A percentile compares a stretch with the other conserved stretches of the same genome.
Conservation (phyloP, 92 coral and sea anemone species). For the Epizoanthus ramosus region DNA sequence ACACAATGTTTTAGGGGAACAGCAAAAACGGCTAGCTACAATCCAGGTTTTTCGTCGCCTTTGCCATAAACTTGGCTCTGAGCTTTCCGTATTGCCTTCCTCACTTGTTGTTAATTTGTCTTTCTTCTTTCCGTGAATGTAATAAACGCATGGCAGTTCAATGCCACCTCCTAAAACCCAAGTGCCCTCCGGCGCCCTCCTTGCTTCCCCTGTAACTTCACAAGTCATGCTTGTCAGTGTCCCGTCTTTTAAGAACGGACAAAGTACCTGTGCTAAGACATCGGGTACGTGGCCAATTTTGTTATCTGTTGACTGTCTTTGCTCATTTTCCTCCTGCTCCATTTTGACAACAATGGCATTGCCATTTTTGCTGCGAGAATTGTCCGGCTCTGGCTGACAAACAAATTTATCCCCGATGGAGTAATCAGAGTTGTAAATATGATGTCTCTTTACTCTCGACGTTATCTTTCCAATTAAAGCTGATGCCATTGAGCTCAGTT, state of each 20-base stretch:
- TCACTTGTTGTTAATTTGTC: no score
- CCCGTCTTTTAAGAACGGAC: slow-evolving; percentile 44
- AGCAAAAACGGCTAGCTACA: no score
- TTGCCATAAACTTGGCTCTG: no score
- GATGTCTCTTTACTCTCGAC: slow-evolving; percentile 41
- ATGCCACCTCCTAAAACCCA: slow-evolving; percentile 49
- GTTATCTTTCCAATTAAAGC: slow-evolving; percentile 28
- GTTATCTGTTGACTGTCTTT: not conserved
- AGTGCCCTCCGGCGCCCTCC: slow-evolving; percentile 42
- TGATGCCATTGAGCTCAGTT: slow-evolving; percentile 31
- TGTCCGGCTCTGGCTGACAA: slow-evolving; percentile 40
- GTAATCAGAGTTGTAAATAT: slow-evolving; percentile 28
- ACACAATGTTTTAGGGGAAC: no score
- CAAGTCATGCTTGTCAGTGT: slow-evolving; percentile 40
- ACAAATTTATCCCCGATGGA: slow-evolving; percentile 37
- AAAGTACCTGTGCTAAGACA: slow-evolving; percentile 27
- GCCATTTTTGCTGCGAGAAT: slow-evolving; percentile 33
- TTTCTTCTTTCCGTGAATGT: no score
- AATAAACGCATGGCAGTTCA: slow-evolving; percentile 37
- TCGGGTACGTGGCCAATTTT: slow-evolving; percentile 26
- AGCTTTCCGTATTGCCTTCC: no score
- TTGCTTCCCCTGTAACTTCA: slow-evolving; percentile 42
- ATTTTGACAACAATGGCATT: slow-evolving; percentile 41
- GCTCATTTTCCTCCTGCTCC: slow-evolving; percentile 6
- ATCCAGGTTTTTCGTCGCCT: no score